A percentile compares a stretch with the other conserved stretches of the same genome.
phyloP scores from a whole-genome alignment of 2,113 vertebrate species.

The Chamaea fasciata region DNA sequence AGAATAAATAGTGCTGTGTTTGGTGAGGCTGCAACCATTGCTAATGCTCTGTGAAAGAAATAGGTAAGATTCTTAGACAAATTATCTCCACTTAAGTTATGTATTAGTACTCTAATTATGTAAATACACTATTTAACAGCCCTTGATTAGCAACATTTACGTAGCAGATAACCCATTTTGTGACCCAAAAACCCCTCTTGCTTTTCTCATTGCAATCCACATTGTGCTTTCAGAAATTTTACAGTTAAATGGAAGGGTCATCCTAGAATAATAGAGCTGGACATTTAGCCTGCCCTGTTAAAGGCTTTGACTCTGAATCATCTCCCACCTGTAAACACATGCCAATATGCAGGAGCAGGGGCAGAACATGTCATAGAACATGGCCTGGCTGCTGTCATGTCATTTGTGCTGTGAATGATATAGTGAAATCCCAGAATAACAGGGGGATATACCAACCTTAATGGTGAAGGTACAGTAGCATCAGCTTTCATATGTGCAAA shows the following conservation, averaged over 20 bases:
- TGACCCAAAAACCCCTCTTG: neutral
- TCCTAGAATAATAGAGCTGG: neutral
- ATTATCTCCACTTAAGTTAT: neutral
- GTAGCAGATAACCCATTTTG: neutral
- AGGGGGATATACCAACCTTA: neutral
- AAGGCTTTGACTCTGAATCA: neutral
- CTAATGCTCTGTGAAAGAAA: neutral
- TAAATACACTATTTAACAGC: neutral
- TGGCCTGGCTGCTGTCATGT: neutral
- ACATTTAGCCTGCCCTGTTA: neutral
- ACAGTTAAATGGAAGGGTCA: neutral
- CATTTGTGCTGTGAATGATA: neutral
- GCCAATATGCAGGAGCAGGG: neutral
- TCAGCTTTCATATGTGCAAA: neutral
- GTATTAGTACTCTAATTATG: neutral
- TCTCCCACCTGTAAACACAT: neutral
- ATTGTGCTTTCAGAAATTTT: neutral
- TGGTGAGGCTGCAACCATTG: neutral
- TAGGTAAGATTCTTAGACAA: neutral
- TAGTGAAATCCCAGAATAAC: neutral
- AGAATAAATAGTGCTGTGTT: neutral
- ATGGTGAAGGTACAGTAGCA: neutral
- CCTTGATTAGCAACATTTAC: neutral
- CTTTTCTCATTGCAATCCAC: neutral
- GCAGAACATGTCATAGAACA: rapidly evolving